These are phyloP conservation scores for Drosophila parvula DNA, from an alignment of 1,140 invertebrate genomes.

Conservation along the genomic window DNA sequence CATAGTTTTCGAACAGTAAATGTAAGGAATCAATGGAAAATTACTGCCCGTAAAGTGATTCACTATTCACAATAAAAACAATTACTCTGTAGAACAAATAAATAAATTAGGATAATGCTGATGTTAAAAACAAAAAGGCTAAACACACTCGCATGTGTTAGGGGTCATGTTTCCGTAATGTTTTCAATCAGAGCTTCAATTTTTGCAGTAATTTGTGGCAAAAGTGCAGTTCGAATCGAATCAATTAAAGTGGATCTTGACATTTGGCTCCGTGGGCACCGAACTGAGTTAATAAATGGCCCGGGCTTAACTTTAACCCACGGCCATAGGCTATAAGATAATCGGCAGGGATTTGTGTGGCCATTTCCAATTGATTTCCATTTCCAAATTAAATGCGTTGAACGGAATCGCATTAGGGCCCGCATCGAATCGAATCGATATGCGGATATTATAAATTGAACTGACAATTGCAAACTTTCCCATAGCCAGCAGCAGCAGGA, in stretches of 20 bases:
- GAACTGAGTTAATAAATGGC: constrained; percentile 1
- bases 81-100: not conserved
- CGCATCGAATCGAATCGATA: constrained; percentile 21
- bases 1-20: too few species aligned
- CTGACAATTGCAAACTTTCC: constrained; percentile 24
- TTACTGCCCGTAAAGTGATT: not conserved
- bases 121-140: not conserved
- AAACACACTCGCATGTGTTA: not conserved
- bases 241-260: constrained; percentile 24
- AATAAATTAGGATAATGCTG: not conserved
- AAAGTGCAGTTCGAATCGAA: constrained; percentile 1
- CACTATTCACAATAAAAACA: not conserved
- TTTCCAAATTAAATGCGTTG: constrained; percentile 20
- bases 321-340: constrained; percentile 15
- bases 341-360: not conserved
- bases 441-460: constrained; percentile 26
- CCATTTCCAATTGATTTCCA: constrained; percentile 30
- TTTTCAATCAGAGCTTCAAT: not conserved
- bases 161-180: not conserved
- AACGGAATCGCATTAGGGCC: constrained; percentile 22
- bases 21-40: not conserved
- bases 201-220: not conserved
- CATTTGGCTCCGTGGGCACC: constrained; percentile 7
- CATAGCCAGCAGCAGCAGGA: not conserved
- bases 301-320: constrained; percentile 11